These are phyloP conservation scores for Apeira syringaria DNA, from an alignment of 2,888 invertebrate genomes.

Conservation along the genomic window DNA sequence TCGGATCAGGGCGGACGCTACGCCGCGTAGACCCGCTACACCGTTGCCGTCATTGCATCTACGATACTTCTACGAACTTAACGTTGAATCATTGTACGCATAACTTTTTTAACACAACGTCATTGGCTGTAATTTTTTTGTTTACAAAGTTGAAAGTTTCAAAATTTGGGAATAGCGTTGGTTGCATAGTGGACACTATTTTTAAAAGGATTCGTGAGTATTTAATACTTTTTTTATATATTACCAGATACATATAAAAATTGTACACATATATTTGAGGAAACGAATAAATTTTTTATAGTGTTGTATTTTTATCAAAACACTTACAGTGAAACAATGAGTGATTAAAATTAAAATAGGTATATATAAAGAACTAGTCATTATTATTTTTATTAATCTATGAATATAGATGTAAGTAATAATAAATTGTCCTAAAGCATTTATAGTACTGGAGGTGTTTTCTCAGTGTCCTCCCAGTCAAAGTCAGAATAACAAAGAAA, in stretches of 20 bases:
- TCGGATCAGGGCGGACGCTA: constrained; percentile 67
- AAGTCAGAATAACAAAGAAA: constrained; percentile 59
- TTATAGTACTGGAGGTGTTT: constrained; percentile 21
- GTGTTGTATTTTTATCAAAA: too few species aligned
- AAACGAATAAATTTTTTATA: too few species aligned
- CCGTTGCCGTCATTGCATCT: constrained; percentile 42
- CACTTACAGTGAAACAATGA: too few species aligned
- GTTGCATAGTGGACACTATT: constrained; percentile 44
- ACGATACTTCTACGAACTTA: constrained; percentile 51
- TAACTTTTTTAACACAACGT: constrained; percentile 13
- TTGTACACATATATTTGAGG: too few species aligned
- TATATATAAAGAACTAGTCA: too few species aligned
- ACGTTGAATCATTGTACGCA: constrained; percentile 10
- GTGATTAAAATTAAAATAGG: too few species aligned
- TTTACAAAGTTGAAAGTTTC: constrained; percentile 19
- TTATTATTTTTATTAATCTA: too few species aligned
- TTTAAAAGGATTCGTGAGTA: constrained; percentile 58
- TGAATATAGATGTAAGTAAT: background rate
- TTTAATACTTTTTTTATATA: too few species aligned
- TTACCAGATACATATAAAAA: too few species aligned
- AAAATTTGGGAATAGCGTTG: constrained; percentile 28
- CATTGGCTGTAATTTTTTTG: constrained; percentile 1
- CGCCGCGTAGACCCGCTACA: constrained; percentile 51
- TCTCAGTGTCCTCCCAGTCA: constrained; percentile 29
- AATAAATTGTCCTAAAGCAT: constrained; percentile 15